Conservation (phyloP, 2,797 vertebrate species). For the Neostethus bicornis region DNA sequence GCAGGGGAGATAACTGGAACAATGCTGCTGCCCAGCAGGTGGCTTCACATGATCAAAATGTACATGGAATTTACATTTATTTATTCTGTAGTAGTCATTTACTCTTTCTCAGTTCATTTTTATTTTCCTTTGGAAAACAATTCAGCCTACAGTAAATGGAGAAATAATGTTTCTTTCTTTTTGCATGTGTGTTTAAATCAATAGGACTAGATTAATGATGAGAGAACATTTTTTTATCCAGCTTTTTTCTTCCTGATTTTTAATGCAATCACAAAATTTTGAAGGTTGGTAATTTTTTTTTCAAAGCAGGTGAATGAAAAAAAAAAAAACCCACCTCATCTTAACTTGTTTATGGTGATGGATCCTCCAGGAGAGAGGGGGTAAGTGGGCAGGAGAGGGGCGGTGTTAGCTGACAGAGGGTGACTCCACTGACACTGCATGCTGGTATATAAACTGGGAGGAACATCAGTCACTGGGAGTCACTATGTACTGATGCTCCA, state of each 20-base stretch:
- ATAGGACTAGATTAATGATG: slow-evolving; percentile 38
- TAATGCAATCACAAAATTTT: slow-evolving; percentile 69
- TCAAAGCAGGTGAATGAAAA: not conserved
- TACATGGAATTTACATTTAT: slow-evolving; percentile 63
- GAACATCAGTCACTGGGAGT: slow-evolving; percentile 70
- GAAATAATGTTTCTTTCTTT: not conserved
- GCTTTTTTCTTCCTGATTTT: slow-evolving; percentile 42
- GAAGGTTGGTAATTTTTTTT: not conserved
- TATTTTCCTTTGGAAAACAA: slow-evolving; percentile 55
- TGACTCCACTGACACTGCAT: slow-evolving; percentile 78
- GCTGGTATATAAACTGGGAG: slow-evolving; percentile 84
- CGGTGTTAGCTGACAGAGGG: slow-evolving; percentile 84
- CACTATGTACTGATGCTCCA: slow-evolving; percentile 70
- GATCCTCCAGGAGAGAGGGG: slow-evolving; percentile 7
- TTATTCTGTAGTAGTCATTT: slow-evolving; percentile 61
- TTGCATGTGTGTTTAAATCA: slow-evolving; percentile 61
- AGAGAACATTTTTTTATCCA: slow-evolving; percentile 79
- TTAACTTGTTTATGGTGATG: slow-evolving; percentile 9
- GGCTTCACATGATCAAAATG: slow-evolving; percentile 60
- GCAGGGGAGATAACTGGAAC: slow-evolving; percentile 68
- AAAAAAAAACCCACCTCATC: not conserved
- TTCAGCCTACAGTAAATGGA: slow-evolving; percentile 46
- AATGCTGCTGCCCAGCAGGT: slow-evolving; percentile 72
- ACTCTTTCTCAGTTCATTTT: slow-evolving; percentile 56
- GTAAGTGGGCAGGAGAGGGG: slow-evolving; percentile 75